Evolutionary conservation across 2,113 vertebrate species (phyloP).

Genomic region (Pachyramphus minor): DNA sequence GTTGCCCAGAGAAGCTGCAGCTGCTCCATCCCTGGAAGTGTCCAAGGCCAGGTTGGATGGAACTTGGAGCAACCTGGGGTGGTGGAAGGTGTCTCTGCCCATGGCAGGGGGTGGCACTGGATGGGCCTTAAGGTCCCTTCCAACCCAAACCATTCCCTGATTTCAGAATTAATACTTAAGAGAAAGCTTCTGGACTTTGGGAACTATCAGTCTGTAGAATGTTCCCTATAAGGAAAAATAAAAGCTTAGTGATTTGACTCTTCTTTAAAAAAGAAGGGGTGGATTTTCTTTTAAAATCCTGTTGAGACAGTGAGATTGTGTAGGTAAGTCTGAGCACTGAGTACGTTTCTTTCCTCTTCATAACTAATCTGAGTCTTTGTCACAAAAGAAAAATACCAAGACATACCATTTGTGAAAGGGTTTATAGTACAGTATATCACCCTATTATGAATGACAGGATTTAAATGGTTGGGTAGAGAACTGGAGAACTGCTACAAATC

Average conservation of each 20-base stretch:
- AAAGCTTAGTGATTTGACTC: neutral
- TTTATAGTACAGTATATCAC: constrained; percentile 68
- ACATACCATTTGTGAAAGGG: constrained; percentile 3
- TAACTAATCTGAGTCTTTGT: constrained; percentile 22
- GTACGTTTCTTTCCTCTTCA: neutral
- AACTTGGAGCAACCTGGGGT: neutral
- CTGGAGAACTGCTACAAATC: constrained; percentile 56
- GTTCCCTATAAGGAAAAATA: neutral
- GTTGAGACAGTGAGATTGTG: neutral
- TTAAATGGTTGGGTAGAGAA: constrained; percentile 69
- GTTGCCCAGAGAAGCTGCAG: neutral
- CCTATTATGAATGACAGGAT: constrained; percentile 64
- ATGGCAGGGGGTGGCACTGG: neutral
- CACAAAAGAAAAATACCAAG: constrained; percentile 61
- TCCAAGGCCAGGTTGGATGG: accelerated
- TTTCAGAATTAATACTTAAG: neutral
- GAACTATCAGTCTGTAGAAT: neutral
- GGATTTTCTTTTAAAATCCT: neutral
- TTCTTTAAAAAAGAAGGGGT: neutral
- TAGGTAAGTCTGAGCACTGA: neutral
- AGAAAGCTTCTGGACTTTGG: neutral
- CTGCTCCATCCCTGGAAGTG: neutral
- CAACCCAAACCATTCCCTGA: neutral
- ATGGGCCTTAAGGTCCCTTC: neutral
- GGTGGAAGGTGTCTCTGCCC: neutral